These are phyloP conservation scores for Heterodera schachtii DNA, from an alignment of 1,140 invertebrate genomes.

Conservation along the genomic window DNA sequence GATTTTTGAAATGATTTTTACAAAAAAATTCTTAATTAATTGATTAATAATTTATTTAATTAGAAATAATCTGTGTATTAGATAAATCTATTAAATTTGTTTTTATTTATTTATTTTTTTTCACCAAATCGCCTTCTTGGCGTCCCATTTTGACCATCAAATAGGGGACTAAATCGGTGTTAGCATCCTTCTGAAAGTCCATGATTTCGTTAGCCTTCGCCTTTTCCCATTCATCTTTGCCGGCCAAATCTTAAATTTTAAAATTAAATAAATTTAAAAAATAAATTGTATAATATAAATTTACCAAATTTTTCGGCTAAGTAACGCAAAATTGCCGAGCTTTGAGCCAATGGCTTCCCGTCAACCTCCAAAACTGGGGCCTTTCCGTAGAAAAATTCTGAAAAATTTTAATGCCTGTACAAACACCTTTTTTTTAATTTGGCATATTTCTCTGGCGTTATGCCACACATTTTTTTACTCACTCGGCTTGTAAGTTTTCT, in stretches of 20 bases:
- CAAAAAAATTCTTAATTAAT: no score
- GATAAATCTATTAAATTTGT: neutral
- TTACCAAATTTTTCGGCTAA: constrained; percentile 59
- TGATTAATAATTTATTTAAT: no score
- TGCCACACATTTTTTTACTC: constrained; percentile 3
- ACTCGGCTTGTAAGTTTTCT: constrained; percentile 18
- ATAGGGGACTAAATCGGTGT: constrained; percentile 21
- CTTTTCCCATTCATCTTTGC: constrained; percentile 42
- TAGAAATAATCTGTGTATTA: neutral
- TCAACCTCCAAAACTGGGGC: constrained; percentile 64
- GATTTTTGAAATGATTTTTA: no score
- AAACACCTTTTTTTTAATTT: no score
- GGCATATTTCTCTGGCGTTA: no score
- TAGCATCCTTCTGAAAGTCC: constrained; percentile 28
- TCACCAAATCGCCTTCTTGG: constrained; percentile 27
- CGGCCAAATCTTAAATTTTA: constrained; percentile 25
- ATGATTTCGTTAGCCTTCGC: constrained; percentile 41
- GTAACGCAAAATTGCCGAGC: constrained; percentile 55
- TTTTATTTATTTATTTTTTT: no score
- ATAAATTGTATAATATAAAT: neutral
- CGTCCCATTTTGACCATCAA: constrained; percentile 21
- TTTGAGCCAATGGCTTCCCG: constrained; percentile 56
- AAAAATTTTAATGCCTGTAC: no score
- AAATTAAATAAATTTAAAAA: constrained; percentile 4
- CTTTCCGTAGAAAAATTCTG: constrained; percentile 55